These are phyloP conservation scores for Austrolebias charrua DNA, from an alignment of 2,797 vertebrate genomes.

Conservation along the genomic window DNA sequence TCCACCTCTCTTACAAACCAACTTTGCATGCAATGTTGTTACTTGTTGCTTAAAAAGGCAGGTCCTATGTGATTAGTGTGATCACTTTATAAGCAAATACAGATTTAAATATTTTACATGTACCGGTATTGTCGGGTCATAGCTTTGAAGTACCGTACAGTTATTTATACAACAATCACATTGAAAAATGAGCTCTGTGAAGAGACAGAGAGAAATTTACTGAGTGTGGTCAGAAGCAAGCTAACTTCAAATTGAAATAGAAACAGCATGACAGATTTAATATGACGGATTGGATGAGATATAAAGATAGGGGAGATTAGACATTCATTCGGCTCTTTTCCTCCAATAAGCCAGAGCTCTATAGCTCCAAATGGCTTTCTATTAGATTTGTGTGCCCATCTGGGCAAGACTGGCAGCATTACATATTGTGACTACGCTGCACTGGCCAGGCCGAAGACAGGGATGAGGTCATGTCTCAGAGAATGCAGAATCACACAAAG, in stretches of 20 bases:
- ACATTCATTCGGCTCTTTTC: conserved; percentile 68
- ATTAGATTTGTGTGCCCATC: conserved; percentile 83
- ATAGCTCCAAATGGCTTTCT: conserved; percentile 80
- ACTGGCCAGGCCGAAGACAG: conserved; percentile 74
- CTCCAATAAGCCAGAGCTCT: conserved; percentile 70
- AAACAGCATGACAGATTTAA: conserved; percentile 62
- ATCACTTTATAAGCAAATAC: conserved; percentile 33
- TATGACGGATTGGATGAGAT: conserved; percentile 62
- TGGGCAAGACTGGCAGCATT: conserved; percentile 77
- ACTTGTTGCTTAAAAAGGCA: conserved; percentile 59
- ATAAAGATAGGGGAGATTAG: conserved; percentile 69
- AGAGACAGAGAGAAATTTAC: conserved; percentile 24
- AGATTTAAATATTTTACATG: conserved; percentile 30
- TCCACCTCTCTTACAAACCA: conserved; percentile 30
- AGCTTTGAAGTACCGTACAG: conserved; percentile 22
- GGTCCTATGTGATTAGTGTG: conserved; percentile 27
- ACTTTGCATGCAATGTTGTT: conserved; percentile 41
- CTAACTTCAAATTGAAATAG: conserved; percentile 52
- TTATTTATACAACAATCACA: conserved; percentile 15
- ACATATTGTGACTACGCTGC: conserved; percentile 68
- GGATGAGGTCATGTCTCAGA: conserved; percentile 85
- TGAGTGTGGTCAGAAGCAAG: conserved; percentile 32
- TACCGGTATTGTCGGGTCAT: conserved; percentile 9
- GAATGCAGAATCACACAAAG: conserved; percentile 78
- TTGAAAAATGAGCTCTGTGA: conserved; percentile 14